Base-by-base conservation (phyloP, 2,888 invertebrate species). In the Xylocampa areola region DNA sequence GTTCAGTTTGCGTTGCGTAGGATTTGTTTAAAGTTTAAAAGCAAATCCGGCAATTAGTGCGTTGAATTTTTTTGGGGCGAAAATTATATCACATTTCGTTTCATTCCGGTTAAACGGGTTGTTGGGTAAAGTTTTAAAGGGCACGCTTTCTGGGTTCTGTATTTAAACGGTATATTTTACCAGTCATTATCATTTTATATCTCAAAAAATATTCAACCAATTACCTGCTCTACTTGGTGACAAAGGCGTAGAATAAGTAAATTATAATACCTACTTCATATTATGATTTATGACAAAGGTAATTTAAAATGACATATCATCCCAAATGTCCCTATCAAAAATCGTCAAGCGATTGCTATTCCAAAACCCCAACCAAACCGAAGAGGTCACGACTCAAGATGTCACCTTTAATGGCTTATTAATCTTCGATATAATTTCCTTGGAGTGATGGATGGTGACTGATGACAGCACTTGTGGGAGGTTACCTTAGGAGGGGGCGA, bases 41-140 rank as follows among this genome's bases (percentile, higher is more conserved):
- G 86, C 87, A 87, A 89, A 91, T 91, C 85, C 82, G 76, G 81
- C 84, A 90, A 90, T 92, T 90, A 90, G 87, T 78, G 81, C 75
- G 81, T 84, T 80, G 73, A 75, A 67, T 62, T 67, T 82, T 82
- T 79, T 81, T 78, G 72, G 58, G 66, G 63, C 48, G 57, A 49
- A 65, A 71, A 68, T 64, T 67, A 66, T 73, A 63, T 48, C 54
- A 51, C 54, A 55, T 68, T 66, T 37, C 33, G 17, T 60, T 73
- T 69, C 37, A 61, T 67, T 72, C 54, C 47, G 48, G 67, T 61
- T 66, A 44, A 64, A 64, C 51, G 45, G 21, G 45, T 51, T 44
- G 66, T 40, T 29, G 49, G 37, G 41, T 1, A 48, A 51, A 39
- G 14, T 66, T 71, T 50, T 25, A 51, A 65, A 66, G 27, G 47